Percentiles rank a stretch among this genome's conserved stretches.
Conservation (phyloP, 23 tunicate genomes). For the Diplosoma virens region DNA sequence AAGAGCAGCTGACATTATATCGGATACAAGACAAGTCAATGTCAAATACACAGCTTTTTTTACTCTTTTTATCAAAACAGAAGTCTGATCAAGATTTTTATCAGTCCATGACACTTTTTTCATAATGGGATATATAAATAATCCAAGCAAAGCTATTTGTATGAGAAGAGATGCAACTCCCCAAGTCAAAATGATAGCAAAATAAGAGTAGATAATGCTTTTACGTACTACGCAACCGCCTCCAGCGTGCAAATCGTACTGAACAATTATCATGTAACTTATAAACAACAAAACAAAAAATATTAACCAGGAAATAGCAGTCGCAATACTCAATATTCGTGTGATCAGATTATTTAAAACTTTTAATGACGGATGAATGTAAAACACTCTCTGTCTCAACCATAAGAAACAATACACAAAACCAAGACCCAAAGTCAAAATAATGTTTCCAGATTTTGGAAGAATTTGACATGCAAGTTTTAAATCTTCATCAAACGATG, state of each 20-base stretch:
- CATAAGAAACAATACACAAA: conserved; percentile 48
- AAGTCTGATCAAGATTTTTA: not conserved
- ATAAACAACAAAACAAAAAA: conserved; percentile 12
- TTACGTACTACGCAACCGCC: conserved; percentile 27
- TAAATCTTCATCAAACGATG: not conserved
- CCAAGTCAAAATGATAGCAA: conserved; percentile 25
- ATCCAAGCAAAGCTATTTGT: conserved; percentile 50
- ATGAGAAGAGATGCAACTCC: conserved; percentile 33
- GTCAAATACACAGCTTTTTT: conserved; percentile 46
- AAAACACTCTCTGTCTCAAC: conserved; percentile 70
- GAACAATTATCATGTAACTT: conserved; percentile 4
- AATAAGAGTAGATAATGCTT: not conserved
- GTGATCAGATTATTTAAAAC: conserved; percentile 26
- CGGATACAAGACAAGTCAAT: conserved; percentile 35
- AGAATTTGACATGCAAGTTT: not conserved
- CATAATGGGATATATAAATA: conserved; percentile 53
- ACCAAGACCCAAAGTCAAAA: not conserved
- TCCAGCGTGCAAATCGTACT: conserved; percentile 5
- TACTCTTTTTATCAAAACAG: conserved; percentile 21
- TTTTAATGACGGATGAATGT: conserved; percentile 46
- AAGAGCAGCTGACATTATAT: conserved; percentile 36
- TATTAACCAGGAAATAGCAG: conserved; percentile 35
- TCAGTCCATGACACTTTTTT: conserved; percentile 18
- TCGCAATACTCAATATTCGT: conserved; percentile 18
- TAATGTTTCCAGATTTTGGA: not conserved